Conservation (phyloP, 2,113 vertebrate species). For the Corythornis cristatus region DNA sequence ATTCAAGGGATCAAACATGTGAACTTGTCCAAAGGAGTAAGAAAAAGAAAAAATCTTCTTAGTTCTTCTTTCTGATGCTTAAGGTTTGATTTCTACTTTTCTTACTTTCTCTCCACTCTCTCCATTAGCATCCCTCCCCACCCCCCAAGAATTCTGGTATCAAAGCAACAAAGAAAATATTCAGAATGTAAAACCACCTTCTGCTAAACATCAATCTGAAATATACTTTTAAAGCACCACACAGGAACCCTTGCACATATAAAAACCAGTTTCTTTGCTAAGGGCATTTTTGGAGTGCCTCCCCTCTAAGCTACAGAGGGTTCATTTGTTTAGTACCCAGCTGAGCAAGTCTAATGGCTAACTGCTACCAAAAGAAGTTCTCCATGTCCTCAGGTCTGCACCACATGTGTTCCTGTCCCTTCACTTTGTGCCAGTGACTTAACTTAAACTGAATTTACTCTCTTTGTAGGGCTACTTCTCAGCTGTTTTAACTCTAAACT, state of each 20-base stretch:
- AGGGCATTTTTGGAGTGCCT: neutral
- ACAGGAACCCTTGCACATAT: neutral
- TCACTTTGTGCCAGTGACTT: neutral
- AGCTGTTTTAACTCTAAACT: neutral
- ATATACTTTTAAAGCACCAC: neutral
- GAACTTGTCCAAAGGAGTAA: slow-evolving; percentile 23
- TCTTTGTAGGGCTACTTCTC: neutral
- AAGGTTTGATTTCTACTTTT: neutral
- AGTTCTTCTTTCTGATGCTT: slow-evolving; percentile 30
- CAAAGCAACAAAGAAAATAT: slow-evolving; percentile 16
- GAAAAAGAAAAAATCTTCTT: slow-evolving; percentile 42
- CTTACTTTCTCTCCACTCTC: neutral
- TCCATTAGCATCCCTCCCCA: too few relatives aligned
- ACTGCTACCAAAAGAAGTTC: neutral
- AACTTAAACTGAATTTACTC: neutral
- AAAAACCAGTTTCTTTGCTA: slow-evolving; percentile 16
- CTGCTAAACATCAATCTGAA: slow-evolving; percentile 20
- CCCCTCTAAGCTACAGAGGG: neutral
- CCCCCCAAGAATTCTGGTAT: neutral
- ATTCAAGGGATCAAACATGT: slow-evolving; percentile 23
- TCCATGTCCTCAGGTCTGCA: neutral
- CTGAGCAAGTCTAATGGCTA: neutral
- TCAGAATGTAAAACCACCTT: neutral
- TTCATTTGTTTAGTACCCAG: slow-evolving; percentile 38
- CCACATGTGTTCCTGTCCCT: neutral